These are phyloP conservation scores for Sebastes ruberrimus DNA, from an alignment of 2,797 vertebrate species.

Conservation along the genomic window DNA sequence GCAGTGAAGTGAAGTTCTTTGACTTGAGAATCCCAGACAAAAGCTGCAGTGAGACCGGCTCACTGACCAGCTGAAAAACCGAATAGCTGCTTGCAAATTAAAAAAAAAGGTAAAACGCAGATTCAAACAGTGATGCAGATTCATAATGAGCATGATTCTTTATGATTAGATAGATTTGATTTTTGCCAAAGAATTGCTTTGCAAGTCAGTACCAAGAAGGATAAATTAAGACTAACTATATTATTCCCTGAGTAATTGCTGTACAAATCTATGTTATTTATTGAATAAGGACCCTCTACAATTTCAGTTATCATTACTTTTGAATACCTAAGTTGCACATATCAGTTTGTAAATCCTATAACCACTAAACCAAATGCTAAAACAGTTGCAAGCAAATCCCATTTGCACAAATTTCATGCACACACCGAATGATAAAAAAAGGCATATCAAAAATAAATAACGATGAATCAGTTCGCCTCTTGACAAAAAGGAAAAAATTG, in stretches of 20 bases:
- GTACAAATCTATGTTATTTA: constrained; percentile 80
- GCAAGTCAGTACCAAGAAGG: constrained; percentile 79
- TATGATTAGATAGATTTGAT: constrained; percentile 75
- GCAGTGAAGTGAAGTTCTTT: constrained; percentile 77
- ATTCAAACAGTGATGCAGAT: constrained; percentile 54
- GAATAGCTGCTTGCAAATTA: constrained; percentile 72
- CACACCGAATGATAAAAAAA: constrained; percentile 34
- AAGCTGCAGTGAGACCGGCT: constrained; percentile 60
- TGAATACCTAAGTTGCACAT: constrained; percentile 73
- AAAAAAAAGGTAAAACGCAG: constrained; percentile 62
- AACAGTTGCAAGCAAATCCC: constrained; percentile 59
- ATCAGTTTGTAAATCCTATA: constrained; percentile 70
- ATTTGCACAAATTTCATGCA: constrained; percentile 75
- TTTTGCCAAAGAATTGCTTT: constrained; percentile 83
- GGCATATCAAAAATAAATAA: constrained; percentile 61
- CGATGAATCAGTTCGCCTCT: constrained; percentile 48
- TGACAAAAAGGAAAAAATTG: constrained; percentile 34
- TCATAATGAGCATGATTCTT: constrained; percentile 66
- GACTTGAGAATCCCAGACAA: constrained; percentile 75
- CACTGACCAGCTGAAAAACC: constrained; percentile 56
- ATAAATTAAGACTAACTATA: constrained; percentile 76
- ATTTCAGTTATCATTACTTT: constrained; percentile 76
- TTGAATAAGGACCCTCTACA: constrained; percentile 74
- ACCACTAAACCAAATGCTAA: constrained; percentile 56
- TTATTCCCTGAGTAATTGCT: constrained; percentile 75